A percentile compares a stretch with the other conserved stretches of the same genome.
Conservation (phyloP, 2,888 invertebrate species). For the Dermolepida albohirtum region DNA sequence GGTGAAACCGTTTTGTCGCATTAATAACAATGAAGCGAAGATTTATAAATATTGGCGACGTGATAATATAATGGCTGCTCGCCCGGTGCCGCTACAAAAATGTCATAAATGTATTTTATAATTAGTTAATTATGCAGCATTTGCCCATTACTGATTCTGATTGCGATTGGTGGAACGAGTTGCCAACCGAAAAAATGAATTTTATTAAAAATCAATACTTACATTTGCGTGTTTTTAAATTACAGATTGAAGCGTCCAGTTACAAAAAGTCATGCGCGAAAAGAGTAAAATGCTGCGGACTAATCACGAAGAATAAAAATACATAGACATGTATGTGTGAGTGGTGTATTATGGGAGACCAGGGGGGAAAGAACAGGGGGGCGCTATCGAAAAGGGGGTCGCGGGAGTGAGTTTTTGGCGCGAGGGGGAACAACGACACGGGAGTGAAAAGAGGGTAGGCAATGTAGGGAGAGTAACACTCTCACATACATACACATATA, state of each 20-base stretch:
- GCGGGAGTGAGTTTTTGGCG: constrained; percentile 1
- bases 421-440: constrained; percentile 36
- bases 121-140: constrained; percentile 65
- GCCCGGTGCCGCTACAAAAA: constrained; percentile 40
- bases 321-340: constrained; percentile 59
- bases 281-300: constrained; percentile 66
- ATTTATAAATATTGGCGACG: constrained; percentile 46
- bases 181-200: constrained; percentile 66
- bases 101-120: constrained; percentile 63
- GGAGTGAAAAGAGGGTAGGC: constrained; percentile 39
- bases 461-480: constrained; percentile 14
- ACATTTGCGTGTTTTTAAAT: constrained; percentile 66
- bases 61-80: constrained; percentile 43
- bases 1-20: constrained; percentile 33
- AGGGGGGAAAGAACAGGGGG: constrained; percentile 6
- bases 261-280: constrained; percentile 66
- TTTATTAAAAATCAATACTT: constrained; percentile 67
- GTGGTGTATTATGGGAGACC: constrained; percentile 26
- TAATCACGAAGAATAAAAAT: constrained; percentile 66
- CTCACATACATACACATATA: constrained; percentile 14
- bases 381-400: constrained; percentile 35
- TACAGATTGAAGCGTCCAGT: constrained; percentile 65
- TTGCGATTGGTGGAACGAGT: constrained; percentile 64
- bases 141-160: constrained; percentile 64
- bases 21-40: constrained; percentile 42